Evolutionary conservation across 2,888 invertebrate genomes (phyloP).

Genomic region (Heliconius ethilla): DNA sequence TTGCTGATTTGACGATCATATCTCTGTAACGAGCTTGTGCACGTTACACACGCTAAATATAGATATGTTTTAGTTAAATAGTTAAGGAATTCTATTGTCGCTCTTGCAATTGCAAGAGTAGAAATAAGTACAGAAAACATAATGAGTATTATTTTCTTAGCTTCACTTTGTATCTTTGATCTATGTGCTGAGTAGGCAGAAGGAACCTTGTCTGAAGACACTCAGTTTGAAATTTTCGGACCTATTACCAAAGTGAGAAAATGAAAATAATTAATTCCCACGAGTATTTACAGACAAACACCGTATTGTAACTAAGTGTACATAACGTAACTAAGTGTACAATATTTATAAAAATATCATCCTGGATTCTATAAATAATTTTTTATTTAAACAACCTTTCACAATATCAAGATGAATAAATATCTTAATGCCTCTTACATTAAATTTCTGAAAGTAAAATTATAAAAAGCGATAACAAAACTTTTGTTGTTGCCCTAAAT

Average conservation of each 20-base stretch:
- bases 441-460: slow-evolving; percentile 11
- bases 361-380: neutral
- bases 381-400: neutral
- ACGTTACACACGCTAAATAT: slow-evolving; percentile 4
- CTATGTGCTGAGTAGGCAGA: neutral
- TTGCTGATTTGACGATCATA: slow-evolving; percentile 22
- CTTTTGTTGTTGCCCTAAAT: neutral
- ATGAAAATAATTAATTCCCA: too few relatives aligned
- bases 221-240: too few relatives aligned
- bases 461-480: slow-evolving; percentile 12
- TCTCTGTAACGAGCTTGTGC: slow-evolving; percentile 20
- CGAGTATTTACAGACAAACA: neutral
- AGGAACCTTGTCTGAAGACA: neutral
- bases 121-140: neutral
- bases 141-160: too few relatives aligned
- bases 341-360: neutral
- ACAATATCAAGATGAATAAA: neutral
- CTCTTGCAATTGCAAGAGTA: neutral
- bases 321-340: neutral
- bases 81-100: neutral
- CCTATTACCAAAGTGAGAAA: too few relatives aligned
- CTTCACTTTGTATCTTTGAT: too few relatives aligned
- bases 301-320: too few relatives aligned
- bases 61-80: neutral
- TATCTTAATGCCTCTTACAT: slow-evolving; percentile 7